Evolutionary conservation across 2,797 vertebrate species (phyloP), one percentile per base, ranked within the genome.

Genomic region (Anas capensis): DNA sequence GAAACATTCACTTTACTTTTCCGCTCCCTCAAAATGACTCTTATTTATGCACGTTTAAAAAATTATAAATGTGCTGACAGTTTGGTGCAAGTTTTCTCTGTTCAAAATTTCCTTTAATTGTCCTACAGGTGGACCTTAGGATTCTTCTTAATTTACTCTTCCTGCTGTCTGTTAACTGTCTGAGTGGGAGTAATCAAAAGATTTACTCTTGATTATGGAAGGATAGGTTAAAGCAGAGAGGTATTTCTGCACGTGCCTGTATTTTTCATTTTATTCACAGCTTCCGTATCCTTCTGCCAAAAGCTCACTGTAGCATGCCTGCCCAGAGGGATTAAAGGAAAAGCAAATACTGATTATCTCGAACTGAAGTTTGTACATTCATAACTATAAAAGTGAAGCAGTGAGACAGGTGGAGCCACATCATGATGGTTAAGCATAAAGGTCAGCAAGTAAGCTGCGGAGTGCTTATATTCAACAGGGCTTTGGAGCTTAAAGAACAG

Each of bases 341-440:
- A 96, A 92, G 86, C 95, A 95, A 96, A 97, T 96, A 97, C 93
- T 96, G 93, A 94, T 95, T 89, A 71, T 93, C 93, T 96, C 14
- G 1, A 65, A 78, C 88, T 95, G 4, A 87, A 94, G 65, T 64
- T 88, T 88, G 75, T 93, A 79, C 57, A 38, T 81, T 92, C 5
- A 2, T 76, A 82, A 49, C 77, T 72, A 24, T 69, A 64, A 88
- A 91, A 90, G 70, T n/a, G 87, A 91, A 60, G 80, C 82, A 82
- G 85, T 29, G 77, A 97, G 88, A 83, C 96, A 97, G 96, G 96
- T 97, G 96, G 96, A 97, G 82, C 89, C 60, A 69, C 93, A 79
- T 92, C 79, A 72, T 82, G 86, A 48, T 91, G 72, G 90, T 95
- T 81, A 91, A 94, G 88, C 71, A 53, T 70, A 91, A 97, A 97